These are phyloP conservation scores for Crocodylus rhombifer DNA, from an alignment of 2,797 vertebrate species.

Conservation along the genomic window DNA sequence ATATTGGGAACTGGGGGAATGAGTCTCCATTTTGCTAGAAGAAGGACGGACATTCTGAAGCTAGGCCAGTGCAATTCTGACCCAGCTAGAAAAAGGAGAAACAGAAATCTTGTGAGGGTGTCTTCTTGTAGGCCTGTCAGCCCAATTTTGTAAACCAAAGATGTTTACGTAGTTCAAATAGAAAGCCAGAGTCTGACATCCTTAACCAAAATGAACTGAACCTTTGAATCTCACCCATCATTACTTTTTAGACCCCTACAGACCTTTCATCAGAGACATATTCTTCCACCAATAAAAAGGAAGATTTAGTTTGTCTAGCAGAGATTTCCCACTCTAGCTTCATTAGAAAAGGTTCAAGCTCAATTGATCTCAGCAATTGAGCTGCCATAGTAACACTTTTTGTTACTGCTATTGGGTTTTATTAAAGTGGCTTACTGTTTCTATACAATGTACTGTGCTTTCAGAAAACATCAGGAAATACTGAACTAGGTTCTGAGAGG, in stretches of 20 bases:
- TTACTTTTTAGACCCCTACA: not conserved
- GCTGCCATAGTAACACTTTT: not conserved
- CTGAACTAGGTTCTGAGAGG: not conserved
- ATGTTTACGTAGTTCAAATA: not conserved
- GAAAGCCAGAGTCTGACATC: not conserved
- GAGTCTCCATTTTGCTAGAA: accelerated
- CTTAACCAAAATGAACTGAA: not conserved
- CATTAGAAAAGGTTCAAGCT: not conserved
- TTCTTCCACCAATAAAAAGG: not conserved
- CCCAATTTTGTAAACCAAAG: not conserved
- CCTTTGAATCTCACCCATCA: not conserved
- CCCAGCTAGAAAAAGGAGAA: not conserved
- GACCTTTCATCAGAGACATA: not conserved
- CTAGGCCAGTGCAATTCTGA: not conserved
- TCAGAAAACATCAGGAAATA: not conserved
- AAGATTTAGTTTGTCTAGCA: not conserved
- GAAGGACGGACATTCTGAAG: not conserved
- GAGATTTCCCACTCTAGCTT: not conserved
- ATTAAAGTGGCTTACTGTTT: not conserved
- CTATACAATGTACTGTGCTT: not conserved
- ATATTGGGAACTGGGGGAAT: not conserved
- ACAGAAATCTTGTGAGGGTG: not conserved
- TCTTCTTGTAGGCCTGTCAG: not conserved
- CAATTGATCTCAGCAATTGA: not conserved
- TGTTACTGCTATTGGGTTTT: not conserved